Percentiles rank a stretch among this genome's conserved stretches.
Conservation (phyloP, 2,888 invertebrate genomes). For the Formica aserva region DNA sequence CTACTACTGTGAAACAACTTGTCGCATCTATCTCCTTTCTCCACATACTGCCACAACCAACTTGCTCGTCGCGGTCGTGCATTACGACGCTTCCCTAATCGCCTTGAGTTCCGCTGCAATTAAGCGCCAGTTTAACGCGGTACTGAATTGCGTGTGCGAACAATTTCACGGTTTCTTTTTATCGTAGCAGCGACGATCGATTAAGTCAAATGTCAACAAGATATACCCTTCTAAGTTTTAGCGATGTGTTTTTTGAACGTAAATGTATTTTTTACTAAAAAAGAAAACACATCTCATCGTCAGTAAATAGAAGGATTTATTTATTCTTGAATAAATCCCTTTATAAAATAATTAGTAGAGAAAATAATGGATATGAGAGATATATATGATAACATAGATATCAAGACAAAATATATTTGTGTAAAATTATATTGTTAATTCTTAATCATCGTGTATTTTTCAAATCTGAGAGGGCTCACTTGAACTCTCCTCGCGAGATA, state of each 20-base stretch:
- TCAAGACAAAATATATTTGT: not conserved
- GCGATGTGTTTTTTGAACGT: not conserved
- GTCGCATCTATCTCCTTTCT: constrained; percentile 43
- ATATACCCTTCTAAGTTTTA: not conserved
- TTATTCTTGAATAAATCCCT: not conserved
- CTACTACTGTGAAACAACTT: constrained; percentile 52
- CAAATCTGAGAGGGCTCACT: not conserved
- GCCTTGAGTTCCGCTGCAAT: constrained; percentile 61
- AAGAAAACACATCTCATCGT: not conserved
- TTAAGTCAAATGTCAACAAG: constrained; percentile 26
- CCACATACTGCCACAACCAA: constrained; percentile 32
- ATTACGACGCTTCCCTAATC: constrained; percentile 58
- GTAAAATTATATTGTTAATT: not conserved
- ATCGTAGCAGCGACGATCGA: not conserved
- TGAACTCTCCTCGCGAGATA: constrained; percentile 5
- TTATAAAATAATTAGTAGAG: not conserved
- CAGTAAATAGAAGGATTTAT: not conserved
- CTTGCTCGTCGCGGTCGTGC: constrained; percentile 35
- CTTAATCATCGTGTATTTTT: not conserved
- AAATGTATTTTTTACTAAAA: not conserved
- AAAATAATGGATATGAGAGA: constrained; percentile 1
- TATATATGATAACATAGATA: not conserved
- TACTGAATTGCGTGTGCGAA: constrained; percentile 29
- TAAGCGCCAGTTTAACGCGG: constrained; percentile 55
- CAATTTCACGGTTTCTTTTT: constrained; percentile 37